Conservation (phyloP, 2,113 vertebrate species). For the Meles meles region DNA sequence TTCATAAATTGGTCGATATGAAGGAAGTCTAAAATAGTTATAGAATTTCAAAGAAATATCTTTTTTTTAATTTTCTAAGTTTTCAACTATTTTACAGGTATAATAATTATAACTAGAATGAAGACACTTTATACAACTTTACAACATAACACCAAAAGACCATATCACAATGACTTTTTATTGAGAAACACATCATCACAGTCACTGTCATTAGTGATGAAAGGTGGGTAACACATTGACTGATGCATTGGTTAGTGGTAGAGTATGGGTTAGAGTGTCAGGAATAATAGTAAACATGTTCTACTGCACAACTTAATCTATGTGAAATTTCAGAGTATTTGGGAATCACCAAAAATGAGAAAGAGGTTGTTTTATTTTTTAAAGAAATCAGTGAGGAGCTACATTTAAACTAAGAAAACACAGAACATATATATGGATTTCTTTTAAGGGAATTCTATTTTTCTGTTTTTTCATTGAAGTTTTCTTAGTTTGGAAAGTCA, state of each 20-base stretch:
- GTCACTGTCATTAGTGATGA: not conserved
- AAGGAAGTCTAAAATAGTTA: not conserved
- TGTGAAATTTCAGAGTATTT: not conserved
- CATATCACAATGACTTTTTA: not conserved
- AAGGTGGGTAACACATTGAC: not conserved
- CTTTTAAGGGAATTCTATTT: not conserved
- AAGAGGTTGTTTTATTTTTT: not conserved
- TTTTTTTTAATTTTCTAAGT: not conserved
- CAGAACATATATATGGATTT: not conserved
- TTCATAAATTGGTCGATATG: not conserved
- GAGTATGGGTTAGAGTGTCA: not conserved
- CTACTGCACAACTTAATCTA: not conserved
- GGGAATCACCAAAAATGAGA: not conserved
- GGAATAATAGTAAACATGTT: not conserved
- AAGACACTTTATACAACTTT: not conserved
- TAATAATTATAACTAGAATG: not conserved
- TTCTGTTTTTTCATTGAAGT: not conserved
- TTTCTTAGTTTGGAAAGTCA: not conserved
- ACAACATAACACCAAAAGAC: not conserved
- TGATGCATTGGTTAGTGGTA: not conserved
- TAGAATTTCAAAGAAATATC: slow-evolving; percentile 25
- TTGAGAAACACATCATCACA: not conserved
- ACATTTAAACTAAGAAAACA: not conserved
- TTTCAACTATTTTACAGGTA: not conserved
- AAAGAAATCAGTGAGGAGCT: not conserved